These are phyloP conservation scores for Artibeus lituratus DNA, from an alignment of 2,797 vertebrate species.

Conservation along the genomic window DNA sequence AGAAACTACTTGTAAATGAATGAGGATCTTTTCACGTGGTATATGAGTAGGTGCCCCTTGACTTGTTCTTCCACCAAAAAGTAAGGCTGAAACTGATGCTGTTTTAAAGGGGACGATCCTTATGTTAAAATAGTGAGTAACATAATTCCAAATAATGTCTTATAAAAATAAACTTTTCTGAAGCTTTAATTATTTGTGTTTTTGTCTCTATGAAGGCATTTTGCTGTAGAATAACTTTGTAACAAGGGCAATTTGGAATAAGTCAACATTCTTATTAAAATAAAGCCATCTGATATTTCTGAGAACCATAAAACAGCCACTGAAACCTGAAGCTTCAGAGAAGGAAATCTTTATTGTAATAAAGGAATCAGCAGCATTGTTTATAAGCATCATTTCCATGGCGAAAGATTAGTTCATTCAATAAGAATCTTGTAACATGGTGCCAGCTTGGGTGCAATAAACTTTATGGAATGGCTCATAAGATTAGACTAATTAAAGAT, in stretches of 20 bases:
- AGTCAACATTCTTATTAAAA: conserved; percentile 55
- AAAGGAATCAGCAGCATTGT: conserved; percentile 77
- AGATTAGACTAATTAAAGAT: conserved; percentile 87
- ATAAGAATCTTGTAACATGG: conserved; percentile 81
- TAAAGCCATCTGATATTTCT: conserved; percentile 66
- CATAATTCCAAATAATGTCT: background rate
- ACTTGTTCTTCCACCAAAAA: background rate
- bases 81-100: background rate
- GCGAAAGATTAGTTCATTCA: conserved; percentile 81
- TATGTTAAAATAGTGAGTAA: background rate
- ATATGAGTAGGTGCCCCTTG: background rate
- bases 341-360: conserved; percentile 69
- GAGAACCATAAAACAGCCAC: conserved; percentile 69
- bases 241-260: conserved; percentile 36
- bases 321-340: conserved; percentile 58
- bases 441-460: conserved; percentile 80
- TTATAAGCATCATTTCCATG: conserved; percentile 77
- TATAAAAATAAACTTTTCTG: conserved; percentile 17
- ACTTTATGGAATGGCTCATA: conserved; percentile 84
- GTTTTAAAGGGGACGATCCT: background rate
- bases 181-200: conserved; percentile 34
- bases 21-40: background rate
- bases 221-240: background rate
- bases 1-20: background rate
- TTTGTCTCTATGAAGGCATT: background rate